Evolutionary conservation across 2,113 vertebrate genomes (phyloP), one percentile per base, ranked within the genome.

Genomic region (Polypterus bichir): DNA sequence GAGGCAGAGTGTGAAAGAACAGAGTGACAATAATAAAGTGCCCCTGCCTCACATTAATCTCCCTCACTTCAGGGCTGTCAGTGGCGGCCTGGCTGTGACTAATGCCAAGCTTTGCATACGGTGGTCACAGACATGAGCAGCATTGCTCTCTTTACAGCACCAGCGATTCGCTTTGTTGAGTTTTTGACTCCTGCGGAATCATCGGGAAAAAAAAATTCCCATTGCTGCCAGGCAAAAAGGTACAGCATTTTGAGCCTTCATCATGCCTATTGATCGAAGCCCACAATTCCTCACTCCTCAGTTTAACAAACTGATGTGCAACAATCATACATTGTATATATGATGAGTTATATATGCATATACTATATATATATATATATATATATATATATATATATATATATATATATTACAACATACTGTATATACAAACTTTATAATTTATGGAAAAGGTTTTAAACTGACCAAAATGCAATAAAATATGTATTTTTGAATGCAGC

Each of bases 11-110:
- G 87, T 91, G 89, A 91, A 89, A 91, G 91, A 93, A 89, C 87
- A 88, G 91, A 93, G 90, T 94, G 92, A 96, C 92, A 92, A 94
- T 95, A 97, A 97, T 93, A 97, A 96, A 95, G 91, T 94, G 88
- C 89, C 86, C 83, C 77, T 80, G 81, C 83, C 81, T 87, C 80
- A 83, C 90, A 97, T 98, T 98, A 94, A 97, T 98, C 94, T 97
- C 92, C 90, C 89, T 97, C 94, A 95, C 89, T 89, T 86, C 91
- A 83, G 91, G 88, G 76, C 85, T 95, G 92, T 96, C 95, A 94
- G 86, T 83, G 83, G 78, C 80, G 86, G 89, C 87, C 88, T 80
- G 89, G 86, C 90, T 85, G 90, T 95, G 93, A 97, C 91, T 96
- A 97, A 97, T 95, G 91, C 92, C 88, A 88, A 86, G 77, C 91